These are phyloP conservation scores for Drosophila mayri DNA, from an alignment of 1,140 invertebrate species.

Conservation along the genomic window DNA sequence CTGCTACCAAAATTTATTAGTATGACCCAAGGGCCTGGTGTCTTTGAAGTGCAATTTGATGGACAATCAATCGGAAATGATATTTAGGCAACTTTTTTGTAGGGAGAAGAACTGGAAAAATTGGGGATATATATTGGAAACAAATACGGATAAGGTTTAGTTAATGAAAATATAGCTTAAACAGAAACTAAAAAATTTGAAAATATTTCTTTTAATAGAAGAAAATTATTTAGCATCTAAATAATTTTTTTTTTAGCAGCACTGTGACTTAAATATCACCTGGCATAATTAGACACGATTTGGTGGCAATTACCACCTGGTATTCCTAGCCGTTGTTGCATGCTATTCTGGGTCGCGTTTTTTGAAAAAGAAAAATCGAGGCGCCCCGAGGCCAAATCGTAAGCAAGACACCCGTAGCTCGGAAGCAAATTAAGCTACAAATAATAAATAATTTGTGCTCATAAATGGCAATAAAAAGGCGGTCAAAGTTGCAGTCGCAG, in stretches of 20 bases:
- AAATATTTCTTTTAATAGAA: too few relatives aligned
- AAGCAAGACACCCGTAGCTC: slow-evolving; percentile 67
- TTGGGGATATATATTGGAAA: background rate
- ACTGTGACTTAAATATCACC: slow-evolving; percentile 29
- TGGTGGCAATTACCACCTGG: slow-evolving; percentile 78
- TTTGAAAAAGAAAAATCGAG: slow-evolving; percentile 8
- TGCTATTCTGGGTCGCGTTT: slow-evolving; percentile 40
- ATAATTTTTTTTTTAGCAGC: too few relatives aligned
- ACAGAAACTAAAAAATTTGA: too few relatives aligned
- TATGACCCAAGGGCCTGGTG: background rate
- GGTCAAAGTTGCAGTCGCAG: slow-evolving; percentile 49
- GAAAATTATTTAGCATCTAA: too few relatives aligned
- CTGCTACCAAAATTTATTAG: slow-evolving; percentile 13
- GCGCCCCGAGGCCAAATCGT: slow-evolving; percentile 4
- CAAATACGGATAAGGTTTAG: too few relatives aligned
- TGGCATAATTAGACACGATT: slow-evolving; percentile 79
- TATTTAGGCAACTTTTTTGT: slow-evolving; percentile 4
- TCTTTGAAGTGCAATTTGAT: slow-evolving; percentile 35
- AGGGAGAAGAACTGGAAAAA: too few relatives aligned
- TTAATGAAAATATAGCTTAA: too few relatives aligned
- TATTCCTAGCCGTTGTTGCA: slow-evolving; percentile 42
- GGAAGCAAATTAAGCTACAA: slow-evolving; percentile 77
- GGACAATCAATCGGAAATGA: slow-evolving; percentile 47
- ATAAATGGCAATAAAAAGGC: slow-evolving; percentile 79
- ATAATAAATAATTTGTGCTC: slow-evolving; percentile 81